phyloP scores from a whole-genome alignment of 30 jellyfish, hydroid and myxozoan genomes.

The Aurelia aurita region DNA sequence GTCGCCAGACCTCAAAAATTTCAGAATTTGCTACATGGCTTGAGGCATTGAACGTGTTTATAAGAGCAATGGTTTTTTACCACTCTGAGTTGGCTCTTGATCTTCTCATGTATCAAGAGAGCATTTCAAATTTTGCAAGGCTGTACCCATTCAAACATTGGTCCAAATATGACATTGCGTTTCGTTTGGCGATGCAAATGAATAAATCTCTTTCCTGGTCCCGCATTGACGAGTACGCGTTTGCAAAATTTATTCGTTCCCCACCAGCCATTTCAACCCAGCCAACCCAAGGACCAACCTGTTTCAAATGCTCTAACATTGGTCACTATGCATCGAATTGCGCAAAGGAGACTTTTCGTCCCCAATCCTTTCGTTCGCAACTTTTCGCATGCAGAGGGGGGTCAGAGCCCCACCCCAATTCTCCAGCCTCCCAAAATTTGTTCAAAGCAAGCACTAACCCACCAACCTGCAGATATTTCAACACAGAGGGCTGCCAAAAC shows the following conservation, averaged over 20 bases:
- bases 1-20: neutral
- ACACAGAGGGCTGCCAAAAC: neutral
- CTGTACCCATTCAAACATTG: neutral
- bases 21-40: neutral
- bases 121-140: neutral
- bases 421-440: neutral
- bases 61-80: neutral
- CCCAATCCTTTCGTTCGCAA: too few relatives aligned
- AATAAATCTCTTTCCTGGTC: neutral
- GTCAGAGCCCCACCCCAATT: neutral
- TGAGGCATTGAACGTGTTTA: constrained; percentile 3
- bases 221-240: neutral
- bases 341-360: too few relatives aligned
- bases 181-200: neutral
- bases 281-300: too few relatives aligned
- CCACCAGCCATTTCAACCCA: neutral
- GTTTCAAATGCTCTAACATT: neutral
- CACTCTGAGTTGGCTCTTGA: neutral
- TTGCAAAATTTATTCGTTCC: neutral
- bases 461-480: neutral
- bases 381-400: too few relatives aligned
- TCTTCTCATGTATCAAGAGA: neutral
- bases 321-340: neutral
- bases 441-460: neutral
- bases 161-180: neutral